Percentiles rank a stretch among this genome's conserved stretches.
Conservation (phyloP, 2,113 vertebrate species). For the Pluvianellus socialis region DNA sequence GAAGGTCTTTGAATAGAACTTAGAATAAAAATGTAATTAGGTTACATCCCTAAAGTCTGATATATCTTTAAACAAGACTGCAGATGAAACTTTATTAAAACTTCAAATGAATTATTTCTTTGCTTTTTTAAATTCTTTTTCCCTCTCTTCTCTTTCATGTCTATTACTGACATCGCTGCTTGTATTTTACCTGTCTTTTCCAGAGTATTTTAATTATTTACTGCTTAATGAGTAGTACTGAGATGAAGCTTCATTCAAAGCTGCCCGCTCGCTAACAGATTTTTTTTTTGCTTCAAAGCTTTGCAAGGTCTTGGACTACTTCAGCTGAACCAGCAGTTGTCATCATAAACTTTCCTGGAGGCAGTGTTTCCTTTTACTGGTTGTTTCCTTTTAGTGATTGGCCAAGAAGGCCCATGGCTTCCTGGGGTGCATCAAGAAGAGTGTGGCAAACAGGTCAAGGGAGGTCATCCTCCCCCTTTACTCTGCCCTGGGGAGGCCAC, state of each 20-base stretch:
- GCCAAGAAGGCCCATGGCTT: too few species aligned
- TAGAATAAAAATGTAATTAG: conserved; percentile 83
- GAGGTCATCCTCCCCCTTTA: too few species aligned
- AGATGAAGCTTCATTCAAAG: conserved; percentile 59
- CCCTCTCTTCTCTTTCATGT: conserved; percentile 79
- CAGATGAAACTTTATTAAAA: conserved; percentile 82
- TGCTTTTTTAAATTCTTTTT: conserved; percentile 75
- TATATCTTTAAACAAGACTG: conserved; percentile 84
- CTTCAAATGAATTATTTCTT: conserved; percentile 85
- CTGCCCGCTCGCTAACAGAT: neutral
- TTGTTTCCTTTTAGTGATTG: neutral
- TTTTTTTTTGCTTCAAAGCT: conserved; percentile 66
- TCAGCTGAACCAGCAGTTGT: neutral
- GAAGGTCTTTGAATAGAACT: conserved; percentile 74
- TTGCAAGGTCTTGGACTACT: neutral
- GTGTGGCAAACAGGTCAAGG: too few species aligned
- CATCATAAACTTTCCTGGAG: neutral
- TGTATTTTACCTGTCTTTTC: conserved; percentile 80
- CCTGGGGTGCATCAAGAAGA: too few species aligned
- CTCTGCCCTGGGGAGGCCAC: too few species aligned
- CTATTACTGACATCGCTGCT: conserved; percentile 73
- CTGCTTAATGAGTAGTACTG: conserved; percentile 71
- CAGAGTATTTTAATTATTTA: conserved; percentile 79
- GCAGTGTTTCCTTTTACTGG: neutral
- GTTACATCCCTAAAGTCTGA: conserved; percentile 82